Conservation (phyloP, 2,797 vertebrate species). For the Poeciliopsis gracilis region DNA sequence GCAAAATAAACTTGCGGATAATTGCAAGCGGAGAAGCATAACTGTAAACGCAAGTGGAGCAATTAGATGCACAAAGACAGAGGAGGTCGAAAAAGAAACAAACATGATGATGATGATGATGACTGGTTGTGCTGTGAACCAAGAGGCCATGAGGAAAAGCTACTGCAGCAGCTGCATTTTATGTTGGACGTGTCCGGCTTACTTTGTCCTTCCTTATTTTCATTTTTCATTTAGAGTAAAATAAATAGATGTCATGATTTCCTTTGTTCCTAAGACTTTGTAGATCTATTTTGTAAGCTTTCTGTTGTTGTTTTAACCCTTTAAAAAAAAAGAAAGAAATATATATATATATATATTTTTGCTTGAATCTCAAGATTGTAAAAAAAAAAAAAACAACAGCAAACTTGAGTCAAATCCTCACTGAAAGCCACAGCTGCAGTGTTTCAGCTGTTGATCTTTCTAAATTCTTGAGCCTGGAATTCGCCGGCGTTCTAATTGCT, state of each 20-base stretch:
- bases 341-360: neutral
- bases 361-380: neutral
- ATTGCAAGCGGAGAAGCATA: neutral
- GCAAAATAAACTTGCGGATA: slow-evolving; percentile 11
- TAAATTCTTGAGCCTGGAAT: neutral
- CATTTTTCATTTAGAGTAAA: neutral
- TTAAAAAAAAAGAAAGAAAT: neutral
- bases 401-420: neutral
- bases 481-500: neutral
- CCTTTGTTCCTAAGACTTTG: neutral
- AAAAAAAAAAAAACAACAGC: neutral
- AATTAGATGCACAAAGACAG: neutral
- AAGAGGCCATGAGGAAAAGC: neutral
- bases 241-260: neutral
- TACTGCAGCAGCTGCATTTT: neutral
- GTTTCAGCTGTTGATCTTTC: neutral
- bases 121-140: slow-evolving; percentile 6
- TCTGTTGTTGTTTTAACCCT: neutral
- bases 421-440: neutral
- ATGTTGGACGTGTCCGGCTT: neutral
- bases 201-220: neutral
- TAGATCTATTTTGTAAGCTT: neutral
- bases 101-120: neutral
- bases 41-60: neutral
- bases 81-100: neutral